These are phyloP conservation scores for Rhinopithecus roxellana DNA, from an alignment of 2,113 vertebrate genomes.

Conservation along the genomic window DNA sequence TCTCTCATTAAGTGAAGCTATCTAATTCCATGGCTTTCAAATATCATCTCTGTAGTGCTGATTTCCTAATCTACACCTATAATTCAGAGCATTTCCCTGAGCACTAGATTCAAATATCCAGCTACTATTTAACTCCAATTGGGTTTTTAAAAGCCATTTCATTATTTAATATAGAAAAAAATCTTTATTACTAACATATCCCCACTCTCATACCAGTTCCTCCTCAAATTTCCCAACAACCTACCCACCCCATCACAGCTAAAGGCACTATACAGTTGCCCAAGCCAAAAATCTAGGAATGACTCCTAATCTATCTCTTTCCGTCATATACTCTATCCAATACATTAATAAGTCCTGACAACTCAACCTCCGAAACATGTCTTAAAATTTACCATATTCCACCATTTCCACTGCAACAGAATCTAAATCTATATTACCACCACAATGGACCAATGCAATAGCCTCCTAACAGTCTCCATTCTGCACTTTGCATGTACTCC, in stretches of 20 bases:
- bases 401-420: conserved; percentile 10
- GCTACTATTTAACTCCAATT: not conserved
- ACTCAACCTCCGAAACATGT: not conserved
- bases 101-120: not conserved
- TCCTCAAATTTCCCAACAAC: not conserved
- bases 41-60: not conserved
- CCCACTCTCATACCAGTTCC: not conserved
- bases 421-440: not conserved
- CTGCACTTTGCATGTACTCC: not conserved
- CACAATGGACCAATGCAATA: not conserved
- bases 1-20: not conserved
- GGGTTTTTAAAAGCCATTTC: conserved; percentile 20
- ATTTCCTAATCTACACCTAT: not conserved
- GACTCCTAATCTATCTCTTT: conserved; percentile 7
- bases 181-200: not conserved
- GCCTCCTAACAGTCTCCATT: not conserved
- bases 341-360: not conserved
- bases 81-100: not conserved
- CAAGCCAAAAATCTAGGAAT: conserved; percentile 25
- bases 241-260: not conserved
- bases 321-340: not conserved
- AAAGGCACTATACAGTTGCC: not conserved
- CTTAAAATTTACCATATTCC: not conserved
- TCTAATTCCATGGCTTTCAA: not conserved
- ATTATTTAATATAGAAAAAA: conserved; percentile 5